Percentiles rank a stretch among this genome's conserved stretches.
These are phyloP conservation scores for Beris chalybata DNA, from an alignment of 2,888 invertebrate genomes.

Conservation along the genomic window DNA sequence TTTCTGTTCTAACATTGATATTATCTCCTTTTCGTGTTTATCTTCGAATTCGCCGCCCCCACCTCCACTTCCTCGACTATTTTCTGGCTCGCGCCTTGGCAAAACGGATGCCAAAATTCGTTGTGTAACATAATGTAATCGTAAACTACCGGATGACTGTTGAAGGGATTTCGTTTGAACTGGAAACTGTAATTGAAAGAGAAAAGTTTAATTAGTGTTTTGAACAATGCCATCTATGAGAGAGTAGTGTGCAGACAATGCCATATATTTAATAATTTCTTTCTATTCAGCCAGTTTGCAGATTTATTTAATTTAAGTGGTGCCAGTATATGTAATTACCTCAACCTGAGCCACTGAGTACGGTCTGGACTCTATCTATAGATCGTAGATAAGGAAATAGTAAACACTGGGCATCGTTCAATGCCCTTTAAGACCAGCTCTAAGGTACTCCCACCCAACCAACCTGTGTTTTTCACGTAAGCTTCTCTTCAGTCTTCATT, in stretches of 20 bases:
- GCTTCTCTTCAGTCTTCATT: too few species aligned
- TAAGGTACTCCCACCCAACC: too few species aligned
- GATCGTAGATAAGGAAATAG: too few species aligned
- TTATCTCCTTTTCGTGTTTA: conserved; percentile 45
- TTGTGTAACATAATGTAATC: conserved; percentile 46
- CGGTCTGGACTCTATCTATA: too few species aligned
- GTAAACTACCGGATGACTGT: conserved; percentile 39
- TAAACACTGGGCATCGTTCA: too few species aligned
- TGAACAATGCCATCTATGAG: too few species aligned
- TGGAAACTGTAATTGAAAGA: conserved; percentile 38
- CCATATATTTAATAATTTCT: too few species aligned
- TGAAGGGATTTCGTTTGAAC: conserved; percentile 34
- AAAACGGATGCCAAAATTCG: conserved; percentile 45
- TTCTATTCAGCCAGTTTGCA: too few species aligned
- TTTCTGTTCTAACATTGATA: conserved; percentile 46
- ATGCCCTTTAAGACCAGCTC: too few species aligned
- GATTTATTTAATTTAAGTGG: too few species aligned
- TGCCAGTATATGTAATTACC: neutral
- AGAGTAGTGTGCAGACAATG: too few species aligned
- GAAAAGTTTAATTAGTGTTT: conserved; percentile 2
- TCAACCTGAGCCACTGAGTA: neutral
- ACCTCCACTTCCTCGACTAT: conserved; percentile 38
- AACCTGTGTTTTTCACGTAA: too few species aligned
- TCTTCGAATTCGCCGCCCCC: conserved; percentile 37
- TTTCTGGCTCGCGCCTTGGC: conserved; percentile 37